Evolutionary conservation across 1,140 invertebrate species (phyloP), one percentile per base, ranked within the genome.

Genomic region (Popillia japonica): DNA sequence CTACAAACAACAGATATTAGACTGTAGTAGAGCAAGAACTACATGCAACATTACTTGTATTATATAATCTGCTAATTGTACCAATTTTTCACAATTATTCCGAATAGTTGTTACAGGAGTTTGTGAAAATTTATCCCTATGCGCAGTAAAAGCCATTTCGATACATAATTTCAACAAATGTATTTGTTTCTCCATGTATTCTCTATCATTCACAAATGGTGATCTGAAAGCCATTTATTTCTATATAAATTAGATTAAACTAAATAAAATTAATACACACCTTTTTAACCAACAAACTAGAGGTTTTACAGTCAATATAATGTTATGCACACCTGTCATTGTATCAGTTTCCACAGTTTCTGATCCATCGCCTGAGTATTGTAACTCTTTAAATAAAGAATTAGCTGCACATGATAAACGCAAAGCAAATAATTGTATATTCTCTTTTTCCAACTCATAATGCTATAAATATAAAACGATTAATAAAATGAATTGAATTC

Each of bases 371-470:
- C 90, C 87, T 0, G 88, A 88, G 72, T 90, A 84, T 79, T 91
- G 88, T 0, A 94, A 83, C 81, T 93, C 91, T 82, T 95, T 94
- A 83, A 92, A 92, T 41, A 98, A 89, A 84, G 94, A 94, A 40
- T 93, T 90, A 0, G 96, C 94, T 79, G 94, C 92, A 82, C 95
- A 96, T 0, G 94, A 95, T 41, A 98, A 88, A 79, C 94, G 91
- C 75, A 98, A 87, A 0, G 96, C 95, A 79, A 98, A 87, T 79
- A 95, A 91, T 87, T 98, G 96, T 40, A 98, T 88, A 87, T 97
- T 98, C 87, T 98, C 96, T 80, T 94, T 92, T 80, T 96, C 93
- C 79, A 96, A 87, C 84, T 96, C 95, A 90, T 96, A 97, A 85
- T 97, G 94, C 94, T 96, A 86, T 41, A 91, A 90, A 79, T 78